These are phyloP conservation scores for Anagyrus pseudococci DNA, from an alignment of 2,888 invertebrate genomes.

Conservation along the genomic window DNA sequence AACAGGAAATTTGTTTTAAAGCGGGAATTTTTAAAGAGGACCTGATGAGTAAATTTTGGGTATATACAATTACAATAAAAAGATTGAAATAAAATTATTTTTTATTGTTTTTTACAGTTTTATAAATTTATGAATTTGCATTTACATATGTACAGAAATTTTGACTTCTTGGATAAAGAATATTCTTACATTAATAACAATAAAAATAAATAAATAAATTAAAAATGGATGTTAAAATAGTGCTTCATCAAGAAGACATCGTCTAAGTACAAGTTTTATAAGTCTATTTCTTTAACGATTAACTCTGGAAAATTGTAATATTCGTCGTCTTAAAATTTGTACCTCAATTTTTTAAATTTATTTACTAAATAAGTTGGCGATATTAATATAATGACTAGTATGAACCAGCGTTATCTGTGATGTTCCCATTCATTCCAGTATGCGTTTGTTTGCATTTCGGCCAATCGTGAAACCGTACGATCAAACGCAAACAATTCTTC, in stretches of 20 bases:
- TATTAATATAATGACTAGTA: conserved; percentile 39
- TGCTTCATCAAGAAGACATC: neutral
- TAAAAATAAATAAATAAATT: conserved; percentile 37
- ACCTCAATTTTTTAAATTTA: conserved; percentile 7
- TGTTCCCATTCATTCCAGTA: conserved; percentile 89
- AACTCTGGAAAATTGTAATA: neutral
- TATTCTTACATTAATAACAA: conserved; percentile 3
- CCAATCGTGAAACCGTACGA: conserved; percentile 88
- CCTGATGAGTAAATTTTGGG: neutral
- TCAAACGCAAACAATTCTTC: conserved; percentile 98
- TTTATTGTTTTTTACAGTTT: conserved; percentile 13
- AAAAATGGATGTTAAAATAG: conserved; percentile 10
- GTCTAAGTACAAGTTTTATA: conserved; percentile 24
- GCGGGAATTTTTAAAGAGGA: conserved; percentile 26
- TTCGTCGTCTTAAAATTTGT: conserved; percentile 13
- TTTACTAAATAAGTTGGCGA: neutral
- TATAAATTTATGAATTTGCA: conserved; percentile 22
- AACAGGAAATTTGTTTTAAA: conserved; percentile 6
- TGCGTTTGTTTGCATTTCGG: conserved; percentile 94
- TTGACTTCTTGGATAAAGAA: neutral
- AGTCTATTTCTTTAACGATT: neutral
- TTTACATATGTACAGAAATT: conserved; percentile 31
- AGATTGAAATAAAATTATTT: conserved; percentile 20
- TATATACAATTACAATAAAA: conserved; percentile 1
- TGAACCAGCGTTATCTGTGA: conserved; percentile 47